Evolutionary conservation across 2,797 vertebrate species (phyloP).

Genomic region (Menidia menidia): DNA sequence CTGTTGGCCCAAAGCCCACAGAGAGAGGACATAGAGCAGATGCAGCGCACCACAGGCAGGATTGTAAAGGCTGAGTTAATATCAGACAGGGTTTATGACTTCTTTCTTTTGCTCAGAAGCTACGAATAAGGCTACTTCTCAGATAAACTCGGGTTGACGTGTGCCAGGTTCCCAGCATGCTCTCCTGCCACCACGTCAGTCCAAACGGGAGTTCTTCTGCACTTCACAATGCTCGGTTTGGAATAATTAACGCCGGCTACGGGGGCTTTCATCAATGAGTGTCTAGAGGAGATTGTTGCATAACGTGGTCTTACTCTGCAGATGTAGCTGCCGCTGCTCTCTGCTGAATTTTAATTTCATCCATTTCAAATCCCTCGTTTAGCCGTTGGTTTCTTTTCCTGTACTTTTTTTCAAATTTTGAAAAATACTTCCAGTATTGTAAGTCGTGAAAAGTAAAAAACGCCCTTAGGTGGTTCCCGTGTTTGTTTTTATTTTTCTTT

Average conservation of each 20-base stretch:
- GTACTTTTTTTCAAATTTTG: background rate
- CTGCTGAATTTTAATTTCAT: background rate
- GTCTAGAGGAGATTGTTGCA: constrained; percentile 25
- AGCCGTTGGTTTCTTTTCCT: background rate
- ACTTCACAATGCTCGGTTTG: constrained; percentile 45
- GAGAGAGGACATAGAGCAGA: background rate
- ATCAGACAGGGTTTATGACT: constrained; percentile 2
- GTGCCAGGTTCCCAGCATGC: constrained; percentile 27
- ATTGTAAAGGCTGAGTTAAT: background rate
- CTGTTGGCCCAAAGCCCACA: background rate
- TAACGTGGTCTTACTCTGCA: constrained; percentile 22
- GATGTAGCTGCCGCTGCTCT: background rate
- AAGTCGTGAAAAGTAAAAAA: constrained; percentile 12
- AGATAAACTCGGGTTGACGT: constrained; percentile 21
- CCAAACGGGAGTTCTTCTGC: constrained; percentile 26
- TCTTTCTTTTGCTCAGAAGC: constrained; percentile 23
- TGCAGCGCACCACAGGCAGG: background rate
- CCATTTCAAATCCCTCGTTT: background rate
- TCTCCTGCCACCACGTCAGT: constrained; percentile 16
- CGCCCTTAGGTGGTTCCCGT: constrained; percentile 62
- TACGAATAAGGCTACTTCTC: constrained; percentile 14
- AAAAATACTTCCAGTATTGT: constrained; percentile 18
- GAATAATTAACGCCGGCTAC: constrained; percentile 51
- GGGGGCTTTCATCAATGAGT: constrained; percentile 45
- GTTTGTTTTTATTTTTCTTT: constrained; percentile 65